Conservation (phyloP, 2,797 vertebrate genomes). For the Morelia viridis region DNA sequence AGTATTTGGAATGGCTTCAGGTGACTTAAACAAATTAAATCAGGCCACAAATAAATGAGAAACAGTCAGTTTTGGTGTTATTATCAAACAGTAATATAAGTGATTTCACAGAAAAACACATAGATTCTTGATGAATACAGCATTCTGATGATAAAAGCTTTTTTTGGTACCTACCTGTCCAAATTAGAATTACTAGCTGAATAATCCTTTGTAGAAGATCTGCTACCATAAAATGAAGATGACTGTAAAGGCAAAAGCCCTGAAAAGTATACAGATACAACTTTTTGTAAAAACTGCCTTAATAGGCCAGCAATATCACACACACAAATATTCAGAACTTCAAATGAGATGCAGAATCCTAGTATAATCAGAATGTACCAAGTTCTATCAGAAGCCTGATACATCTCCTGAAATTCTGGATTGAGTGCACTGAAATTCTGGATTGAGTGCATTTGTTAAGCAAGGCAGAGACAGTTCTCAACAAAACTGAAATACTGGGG, state of each 20-base stretch:
- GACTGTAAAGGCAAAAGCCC: conserved; percentile 89
- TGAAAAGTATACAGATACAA: conserved; percentile 58
- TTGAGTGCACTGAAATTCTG: neutral
- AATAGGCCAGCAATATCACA: neutral
- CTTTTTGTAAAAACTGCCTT: neutral
- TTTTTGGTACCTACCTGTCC: conserved; percentile 81
- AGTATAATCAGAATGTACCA: neutral
- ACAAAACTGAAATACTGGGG: neutral
- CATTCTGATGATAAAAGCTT: conserved; percentile 14
- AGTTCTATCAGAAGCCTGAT: neutral
- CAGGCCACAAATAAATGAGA: neutral
- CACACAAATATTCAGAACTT: neutral
- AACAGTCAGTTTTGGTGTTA: neutral
- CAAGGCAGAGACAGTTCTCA: neutral
- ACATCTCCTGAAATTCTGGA: neutral
- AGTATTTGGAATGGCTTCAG: neutral
- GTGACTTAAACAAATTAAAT: neutral
- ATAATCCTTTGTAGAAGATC: conserved; percentile 87
- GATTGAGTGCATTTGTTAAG: neutral
- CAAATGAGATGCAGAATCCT: neutral
- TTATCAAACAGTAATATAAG: neutral
- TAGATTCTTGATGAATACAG: neutral
- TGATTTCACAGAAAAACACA: neutral
- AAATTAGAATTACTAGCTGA: conserved; percentile 81
- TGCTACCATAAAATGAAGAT: conserved; percentile 89